These are phyloP conservation scores for Lasioglossum calceatum DNA, from an alignment of 2,888 invertebrate genomes.

Conservation along the genomic window DNA sequence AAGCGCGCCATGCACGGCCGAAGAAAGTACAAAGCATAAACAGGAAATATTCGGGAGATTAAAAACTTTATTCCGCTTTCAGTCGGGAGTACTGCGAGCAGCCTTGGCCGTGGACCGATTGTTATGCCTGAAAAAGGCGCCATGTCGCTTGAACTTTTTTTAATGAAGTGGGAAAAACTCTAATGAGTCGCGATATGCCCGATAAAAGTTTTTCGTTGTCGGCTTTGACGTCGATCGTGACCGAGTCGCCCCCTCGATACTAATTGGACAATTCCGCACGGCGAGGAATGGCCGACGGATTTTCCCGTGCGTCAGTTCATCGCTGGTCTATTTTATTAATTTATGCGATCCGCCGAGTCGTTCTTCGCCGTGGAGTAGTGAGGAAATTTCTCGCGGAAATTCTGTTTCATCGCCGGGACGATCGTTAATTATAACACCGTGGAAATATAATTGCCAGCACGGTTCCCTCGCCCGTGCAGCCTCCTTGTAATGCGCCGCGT, in stretches of 20 bases:
- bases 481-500: conserved; percentile 1
- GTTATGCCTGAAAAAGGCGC: not conserved
- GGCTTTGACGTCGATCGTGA: not conserved
- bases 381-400: conserved; percentile 37
- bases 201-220: not conserved
- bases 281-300: not conserved
- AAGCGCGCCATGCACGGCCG: not conserved
- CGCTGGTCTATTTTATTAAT: conserved; percentile 33
- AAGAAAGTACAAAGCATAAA: not conserved
- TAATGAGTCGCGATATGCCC: not conserved
- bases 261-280: conserved; percentile 38
- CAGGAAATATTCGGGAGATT: not conserved
- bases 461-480: not conserved
- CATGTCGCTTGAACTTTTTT: not conserved
- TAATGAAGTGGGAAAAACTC: not conserved
- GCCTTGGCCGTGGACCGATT: not conserved
- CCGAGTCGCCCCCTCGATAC: not conserved
- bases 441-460: conserved; percentile 37
- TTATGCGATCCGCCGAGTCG: conserved; percentile 33
- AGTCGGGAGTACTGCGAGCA: not conserved
- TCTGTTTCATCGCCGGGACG: conserved; percentile 30
- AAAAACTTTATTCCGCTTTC: not conserved
- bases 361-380: conserved; percentile 8
- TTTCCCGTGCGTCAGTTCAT: not conserved
- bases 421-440: conserved; percentile 44